These are phyloP conservation scores for Alethe diademata DNA, from an alignment of 2,113 vertebrate species.

Conservation along the genomic window DNA sequence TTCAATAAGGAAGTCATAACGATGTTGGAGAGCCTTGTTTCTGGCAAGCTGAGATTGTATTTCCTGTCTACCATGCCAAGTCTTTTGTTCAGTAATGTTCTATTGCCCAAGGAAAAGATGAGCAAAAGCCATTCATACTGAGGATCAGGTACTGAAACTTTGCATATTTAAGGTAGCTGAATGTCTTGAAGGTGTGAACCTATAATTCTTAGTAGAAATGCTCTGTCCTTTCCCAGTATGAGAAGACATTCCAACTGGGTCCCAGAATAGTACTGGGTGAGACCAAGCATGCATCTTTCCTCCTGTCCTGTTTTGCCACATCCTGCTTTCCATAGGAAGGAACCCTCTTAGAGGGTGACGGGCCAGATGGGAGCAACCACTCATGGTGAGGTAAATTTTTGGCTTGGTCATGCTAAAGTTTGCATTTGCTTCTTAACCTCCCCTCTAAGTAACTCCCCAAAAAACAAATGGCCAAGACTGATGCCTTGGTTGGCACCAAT, in stretches of 20 bases:
- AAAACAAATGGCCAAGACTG: background rate
- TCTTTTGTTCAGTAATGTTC: background rate
- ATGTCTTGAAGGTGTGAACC: background rate
- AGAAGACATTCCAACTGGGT: background rate
- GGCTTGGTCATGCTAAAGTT: background rate
- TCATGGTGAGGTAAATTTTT: background rate
- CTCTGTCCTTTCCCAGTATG: background rate
- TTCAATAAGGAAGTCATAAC: background rate
- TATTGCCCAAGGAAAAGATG: background rate
- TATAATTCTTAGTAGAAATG: background rate
- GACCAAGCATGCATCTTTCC: background rate
- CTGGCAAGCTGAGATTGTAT: background rate
- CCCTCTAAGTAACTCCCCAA: background rate
- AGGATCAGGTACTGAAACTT: background rate
- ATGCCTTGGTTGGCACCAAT: background rate
- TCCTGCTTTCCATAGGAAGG: background rate
- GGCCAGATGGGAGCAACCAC: background rate
- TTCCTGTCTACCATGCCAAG: background rate
- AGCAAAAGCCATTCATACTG: background rate
- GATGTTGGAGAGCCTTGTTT: background rate
- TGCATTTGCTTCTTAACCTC: background rate
- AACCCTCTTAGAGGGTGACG: background rate
- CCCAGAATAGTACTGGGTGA: background rate
- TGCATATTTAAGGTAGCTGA: background rate
- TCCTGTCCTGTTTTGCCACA: background rate